Evolutionary conservation across 2,113 vertebrate species (phyloP), one percentile per base, ranked within the genome.

Genomic region (Heterotis niloticus): DNA sequence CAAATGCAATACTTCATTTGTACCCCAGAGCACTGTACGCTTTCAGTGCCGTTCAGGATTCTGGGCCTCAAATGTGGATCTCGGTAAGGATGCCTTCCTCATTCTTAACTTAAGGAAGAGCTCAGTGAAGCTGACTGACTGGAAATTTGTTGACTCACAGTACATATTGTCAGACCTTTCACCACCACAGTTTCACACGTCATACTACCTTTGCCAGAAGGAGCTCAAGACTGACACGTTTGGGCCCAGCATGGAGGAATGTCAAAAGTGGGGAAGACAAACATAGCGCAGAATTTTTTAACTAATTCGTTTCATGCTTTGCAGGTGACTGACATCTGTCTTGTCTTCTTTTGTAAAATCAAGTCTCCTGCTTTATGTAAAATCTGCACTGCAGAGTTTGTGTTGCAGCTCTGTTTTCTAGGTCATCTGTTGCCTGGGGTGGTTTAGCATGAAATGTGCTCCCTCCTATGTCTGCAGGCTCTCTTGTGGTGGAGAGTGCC

Each of bases 41-140:
- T 93, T 93, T 83, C 91, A 93, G 84, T 92, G 91, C 69, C 91
- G 92, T 52, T 91, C 92, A 1, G 87, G 89, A 20, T 93, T 93
- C 81, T 93, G 92, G 92, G 92, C 91, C 70, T 88, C 91, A 0
- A 93, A 93, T 24, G 88, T 93, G 4, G 92, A 93, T 67, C 90
- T 93, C 0, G 92, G 92, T 93, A 87, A 88, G 90, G 76, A 7
- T 13, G 24, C 24, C 54, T 51, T 59, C 16, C 54, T 74, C 1
- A 44, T 44, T 2, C 34, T 4, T 44, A 44, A 44, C 34, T 44
- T 44, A 44, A 44, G 34, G 34, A 44, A 16, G 59, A 12, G 60
- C 13, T 59, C 57, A 13, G 57, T 59, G 57, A 59, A 16, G 59
- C 7, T 20, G 0, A 44, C 68, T 44, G 34, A 44, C 34, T 44